phyloP scores from a whole-genome alignment of 2,113 vertebrate genomes.

The Pteruthius melanotis region DNA sequence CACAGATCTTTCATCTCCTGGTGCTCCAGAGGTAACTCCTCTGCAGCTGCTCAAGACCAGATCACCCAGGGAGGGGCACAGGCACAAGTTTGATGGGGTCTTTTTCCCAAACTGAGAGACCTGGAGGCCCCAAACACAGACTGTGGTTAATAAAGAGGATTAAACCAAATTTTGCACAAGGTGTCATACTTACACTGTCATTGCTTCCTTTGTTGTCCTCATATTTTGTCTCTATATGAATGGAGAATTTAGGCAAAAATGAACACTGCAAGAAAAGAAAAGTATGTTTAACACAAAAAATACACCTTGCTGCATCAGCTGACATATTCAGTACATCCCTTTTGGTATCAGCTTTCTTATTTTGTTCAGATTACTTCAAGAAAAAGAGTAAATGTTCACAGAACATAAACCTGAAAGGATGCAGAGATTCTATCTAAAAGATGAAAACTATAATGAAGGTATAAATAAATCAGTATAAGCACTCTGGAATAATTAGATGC shows the following conservation, averaged over 20 bases:
- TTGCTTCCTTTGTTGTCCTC: conserved; percentile 91
- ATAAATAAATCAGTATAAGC: not conserved
- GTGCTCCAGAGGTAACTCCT: not conserved
- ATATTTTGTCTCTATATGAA: conserved; percentile 92
- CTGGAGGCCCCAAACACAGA: not conserved
- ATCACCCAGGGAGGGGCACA: not conserved
- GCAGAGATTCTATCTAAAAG: not conserved
- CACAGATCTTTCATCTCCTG: not conserved
- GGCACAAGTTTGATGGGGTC: not conserved
- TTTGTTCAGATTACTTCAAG: not conserved
- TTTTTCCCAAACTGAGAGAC: not conserved
- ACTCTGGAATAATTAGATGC: not conserved
- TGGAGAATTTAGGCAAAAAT: conserved; percentile 92
- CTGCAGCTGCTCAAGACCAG: not conserved
- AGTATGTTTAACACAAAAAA: not conserved
- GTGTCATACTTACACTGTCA: conserved; percentile 80
- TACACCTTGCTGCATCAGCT: not conserved
- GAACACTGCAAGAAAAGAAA: conserved; percentile 80
- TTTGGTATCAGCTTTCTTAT: not conserved
- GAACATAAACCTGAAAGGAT: not conserved
- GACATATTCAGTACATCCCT: not conserved
- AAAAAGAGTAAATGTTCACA: not conserved
- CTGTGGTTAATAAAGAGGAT: not conserved
- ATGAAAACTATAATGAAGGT: not conserved
- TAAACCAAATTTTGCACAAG: not conserved